Evolutionary conservation across 2,888 invertebrate species (phyloP).

Genomic region (Lordiphosa andalusiaca): DNA sequence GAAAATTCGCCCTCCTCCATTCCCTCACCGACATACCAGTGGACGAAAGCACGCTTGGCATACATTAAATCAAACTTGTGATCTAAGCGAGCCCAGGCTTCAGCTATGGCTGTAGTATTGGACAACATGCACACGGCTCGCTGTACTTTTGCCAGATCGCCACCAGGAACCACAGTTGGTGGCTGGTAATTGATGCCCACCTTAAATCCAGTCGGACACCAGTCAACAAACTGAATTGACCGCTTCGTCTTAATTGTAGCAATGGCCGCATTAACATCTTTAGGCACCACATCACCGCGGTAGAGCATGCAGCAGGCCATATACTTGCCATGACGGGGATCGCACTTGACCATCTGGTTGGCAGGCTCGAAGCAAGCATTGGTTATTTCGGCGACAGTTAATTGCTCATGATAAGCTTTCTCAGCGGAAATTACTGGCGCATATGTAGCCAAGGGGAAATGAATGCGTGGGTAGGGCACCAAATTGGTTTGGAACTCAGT

Average conservation of each 20-base stretch:
- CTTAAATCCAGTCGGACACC: conserved; percentile 92
- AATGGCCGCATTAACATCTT: conserved; percentile 95
- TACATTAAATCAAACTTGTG: conserved; percentile 98
- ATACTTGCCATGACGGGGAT: conserved; percentile 94
- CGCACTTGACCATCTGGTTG: conserved; percentile 96
- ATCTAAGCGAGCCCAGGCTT: conserved; percentile 96
- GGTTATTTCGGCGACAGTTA: conserved; percentile 95
- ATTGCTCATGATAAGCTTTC: conserved; percentile 95
- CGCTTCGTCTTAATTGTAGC: conserved; percentile 97
- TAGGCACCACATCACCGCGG: conserved; percentile 95
- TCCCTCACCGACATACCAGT: conserved; percentile 94
- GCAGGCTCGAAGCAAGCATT: conserved; percentile 97
- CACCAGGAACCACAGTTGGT: conserved; percentile 94
- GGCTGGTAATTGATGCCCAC: conserved; percentile 95
- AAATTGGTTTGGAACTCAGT: conserved; percentile 96
- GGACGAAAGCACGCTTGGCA: conserved; percentile 96
- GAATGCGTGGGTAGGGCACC: conserved; percentile 97
- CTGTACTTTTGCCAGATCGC: conserved; percentile 95
- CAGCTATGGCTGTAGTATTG: conserved; percentile 97
- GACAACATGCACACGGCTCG: conserved; percentile 98
- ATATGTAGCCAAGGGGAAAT: conserved; percentile 95
- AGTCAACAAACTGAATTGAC: conserved; percentile 93
- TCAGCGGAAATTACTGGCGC: conserved; percentile 96
- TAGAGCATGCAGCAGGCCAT: conserved; percentile 98
- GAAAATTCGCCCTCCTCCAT: conserved; percentile 94